Base-by-base conservation (phyloP, 2,113 vertebrate genomes). In the Galbula dea region DNA sequence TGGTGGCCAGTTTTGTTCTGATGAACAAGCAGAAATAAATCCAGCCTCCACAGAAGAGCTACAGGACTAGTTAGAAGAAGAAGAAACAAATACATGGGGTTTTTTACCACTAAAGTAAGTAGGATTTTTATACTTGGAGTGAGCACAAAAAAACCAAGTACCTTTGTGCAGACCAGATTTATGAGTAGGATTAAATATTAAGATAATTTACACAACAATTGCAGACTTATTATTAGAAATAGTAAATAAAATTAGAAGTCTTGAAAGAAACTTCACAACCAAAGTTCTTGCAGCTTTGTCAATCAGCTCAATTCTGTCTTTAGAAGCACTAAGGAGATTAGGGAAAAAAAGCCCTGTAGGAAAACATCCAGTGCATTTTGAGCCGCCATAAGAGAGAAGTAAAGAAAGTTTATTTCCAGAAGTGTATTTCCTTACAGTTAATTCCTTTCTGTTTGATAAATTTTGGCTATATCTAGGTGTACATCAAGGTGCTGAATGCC, bases 21-120 rank as follows among this genome's bases (percentile, higher is more conserved):
- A 91, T 78, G 67, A 95, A 66, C 46, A 91, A 80, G 88, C 71
- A 89, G 88, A 83, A 93, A 77, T 84, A 89, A 94, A 85, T 51
- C 67, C 85, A 93, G 32, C 37, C 46, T 73, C 41, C 23, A 37
- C 9, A 4, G 74, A 54, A 88, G 49, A 93, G 13, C 81, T 87
- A n/a, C 45, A 61, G 78, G 29, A 75, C 24, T 65, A 57, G 22
- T 49, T 82, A 69, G n/a, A 72, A 45, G 29, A 61, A 71, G 62
- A 68, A 59, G 16, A 29, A 69, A 46, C 10, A 66, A 84, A 68
- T 45, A 6, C 7, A 0, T 72, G 5, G n/a, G n/a, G 18, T 48
- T 72, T 79, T 83, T 91, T 71, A 43, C 34, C 37, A 19, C 57
- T 89, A 5, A 55, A 63, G 26, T 55, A 63, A 13, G 15, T 55